A percentile compares a stretch with the other conserved stretches of the same genome.
Conservation (phyloP, 2,113 vertebrate species). For the Aplodontia rufa region DNA sequence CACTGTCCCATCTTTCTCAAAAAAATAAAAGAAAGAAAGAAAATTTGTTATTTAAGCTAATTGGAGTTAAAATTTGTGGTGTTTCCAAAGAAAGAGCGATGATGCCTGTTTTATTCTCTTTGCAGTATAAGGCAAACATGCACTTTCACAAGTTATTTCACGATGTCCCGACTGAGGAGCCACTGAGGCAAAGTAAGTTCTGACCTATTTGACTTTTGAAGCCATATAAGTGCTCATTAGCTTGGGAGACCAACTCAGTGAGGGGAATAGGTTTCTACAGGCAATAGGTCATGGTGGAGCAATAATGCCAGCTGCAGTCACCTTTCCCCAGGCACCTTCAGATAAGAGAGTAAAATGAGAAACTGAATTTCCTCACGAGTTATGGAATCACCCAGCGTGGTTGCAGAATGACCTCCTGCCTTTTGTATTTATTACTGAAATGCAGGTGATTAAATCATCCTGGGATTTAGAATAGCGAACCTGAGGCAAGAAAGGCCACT, state of each 20-base stretch:
- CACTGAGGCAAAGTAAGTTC: constrained; percentile 94
- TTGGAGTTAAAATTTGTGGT: neutral
- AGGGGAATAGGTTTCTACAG: neutral
- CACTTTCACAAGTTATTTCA: constrained; percentile 98
- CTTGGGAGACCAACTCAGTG: neutral
- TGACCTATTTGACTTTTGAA: neutral
- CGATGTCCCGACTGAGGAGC: constrained; percentile 92
- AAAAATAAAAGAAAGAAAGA: too few relatives aligned
- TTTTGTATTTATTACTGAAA: neutral
- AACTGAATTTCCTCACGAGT: neutral
- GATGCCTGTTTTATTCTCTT: constrained; percentile 47
- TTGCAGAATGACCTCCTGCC: neutral
- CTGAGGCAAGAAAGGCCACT: neutral
- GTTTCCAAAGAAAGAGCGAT: neutral
- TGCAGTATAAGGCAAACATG: constrained; percentile 93
- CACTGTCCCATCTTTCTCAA: too few relatives aligned
- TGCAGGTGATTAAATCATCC: neutral
- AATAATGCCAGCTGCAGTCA: neutral
- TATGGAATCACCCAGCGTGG: neutral
- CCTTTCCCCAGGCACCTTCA: neutral
- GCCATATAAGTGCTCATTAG: neutral
- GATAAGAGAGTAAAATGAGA: neutral
- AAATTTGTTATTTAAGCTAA: neutral
- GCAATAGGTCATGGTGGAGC: neutral
- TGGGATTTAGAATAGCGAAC: neutral